Conservation (phyloP, 2,113 vertebrate genomes). For the Ictalurus punctatus region DNA sequence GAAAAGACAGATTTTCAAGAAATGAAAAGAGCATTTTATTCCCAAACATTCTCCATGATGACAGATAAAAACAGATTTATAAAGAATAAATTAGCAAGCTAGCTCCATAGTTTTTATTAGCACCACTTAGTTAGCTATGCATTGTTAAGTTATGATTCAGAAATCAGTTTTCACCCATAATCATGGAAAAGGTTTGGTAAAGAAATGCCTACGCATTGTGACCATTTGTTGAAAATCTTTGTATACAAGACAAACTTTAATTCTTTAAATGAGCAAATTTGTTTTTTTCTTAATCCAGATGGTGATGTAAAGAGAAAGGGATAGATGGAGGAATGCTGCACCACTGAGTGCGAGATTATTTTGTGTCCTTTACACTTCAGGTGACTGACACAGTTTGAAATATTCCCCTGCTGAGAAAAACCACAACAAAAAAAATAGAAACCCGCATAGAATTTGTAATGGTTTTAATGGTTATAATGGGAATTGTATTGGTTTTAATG, state of each 20-base stretch:
- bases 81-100: neutral
- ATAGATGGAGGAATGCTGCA: neutral
- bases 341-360: neutral
- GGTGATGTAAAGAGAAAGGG: neutral
- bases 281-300: neutral
- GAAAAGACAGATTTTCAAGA: neutral
- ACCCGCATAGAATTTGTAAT: too few relatives aligned
- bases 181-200: neutral
- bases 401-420: neutral
- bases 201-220: neutral
- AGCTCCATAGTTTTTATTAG: neutral
- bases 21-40: neutral
- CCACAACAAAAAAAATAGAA: too few relatives aligned
- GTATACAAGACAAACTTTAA: neutral
- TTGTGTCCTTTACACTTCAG: neutral
- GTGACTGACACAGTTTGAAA: neutral
- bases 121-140: neutral
- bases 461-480: too few relatives aligned
- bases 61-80: neutral
- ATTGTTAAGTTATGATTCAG: neutral
- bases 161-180: neutral
- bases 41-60: neutral
- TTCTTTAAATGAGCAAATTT: neutral
- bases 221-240: neutral
- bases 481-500: too few relatives aligned